Percentiles rank a stretch among this genome's conserved stretches.
Conservation (phyloP, 2,113 vertebrate genomes). For the Propithecus coquereli region DNA sequence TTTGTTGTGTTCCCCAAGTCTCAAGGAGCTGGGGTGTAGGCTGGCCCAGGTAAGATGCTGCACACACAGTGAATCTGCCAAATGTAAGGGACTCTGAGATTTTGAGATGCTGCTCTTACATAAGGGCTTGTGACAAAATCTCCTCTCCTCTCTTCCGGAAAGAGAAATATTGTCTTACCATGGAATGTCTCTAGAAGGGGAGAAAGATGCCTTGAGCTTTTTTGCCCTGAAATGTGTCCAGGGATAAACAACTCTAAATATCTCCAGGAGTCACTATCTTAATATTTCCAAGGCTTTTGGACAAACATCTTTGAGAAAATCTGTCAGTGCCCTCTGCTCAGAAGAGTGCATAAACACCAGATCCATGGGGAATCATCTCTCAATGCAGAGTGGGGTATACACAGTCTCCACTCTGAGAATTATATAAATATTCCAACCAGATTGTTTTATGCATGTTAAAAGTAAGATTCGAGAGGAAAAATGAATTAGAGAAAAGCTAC, state of each 20-base stretch:
- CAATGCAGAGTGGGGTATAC: accelerated
- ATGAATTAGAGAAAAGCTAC: neutral
- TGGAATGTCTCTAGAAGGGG: neutral
- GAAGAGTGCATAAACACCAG: neutral
- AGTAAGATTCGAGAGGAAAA: neutral
- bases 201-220: neutral
- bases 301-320: neutral
- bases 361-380: neutral
- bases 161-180: neutral
- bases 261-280: neutral
- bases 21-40: accelerated
- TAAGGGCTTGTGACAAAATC: neutral
- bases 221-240: neutral
- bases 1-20: neutral
- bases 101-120: neutral
- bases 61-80: neutral
- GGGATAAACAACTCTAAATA: neutral
- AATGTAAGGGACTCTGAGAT: neutral
- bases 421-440: neutral
- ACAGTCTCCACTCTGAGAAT: neutral
- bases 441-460: neutral
- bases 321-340: neutral
- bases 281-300: neutral
- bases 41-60: neutral
- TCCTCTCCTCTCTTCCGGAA: neutral